Base-by-base conservation (phyloP, 2,888 invertebrate species). In the Volucella bombylans region DNA sequence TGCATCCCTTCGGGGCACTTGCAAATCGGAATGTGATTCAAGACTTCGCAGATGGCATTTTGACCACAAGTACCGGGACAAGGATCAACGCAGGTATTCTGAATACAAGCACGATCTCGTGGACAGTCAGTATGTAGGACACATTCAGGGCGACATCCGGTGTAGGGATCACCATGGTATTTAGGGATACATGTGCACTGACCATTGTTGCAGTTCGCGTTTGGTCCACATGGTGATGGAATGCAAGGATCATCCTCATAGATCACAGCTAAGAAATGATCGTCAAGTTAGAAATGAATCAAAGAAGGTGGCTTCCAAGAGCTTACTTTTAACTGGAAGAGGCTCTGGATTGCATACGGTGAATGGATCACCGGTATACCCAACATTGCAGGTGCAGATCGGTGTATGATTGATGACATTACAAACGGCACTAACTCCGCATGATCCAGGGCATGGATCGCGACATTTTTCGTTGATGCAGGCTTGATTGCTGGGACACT, bases 391-490 rank as follows among this genome's bases (percentile, higher is more conserved):
- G 14, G 93, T 92, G 88, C 96, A 96, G 61, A 94, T 93, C 9
- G 95, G 95, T n/a, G 93, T 94, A 87, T 96, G 95, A 88, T 94
- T 94, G 2, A 94, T 92, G 1, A 95, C 94, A 82, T 92, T 93
- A 87, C 96, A 96, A 38, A 92, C 91, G 2, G 95, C 94, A 74
- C 92, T 92, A 8, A 93, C 87, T 11, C 95, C 95, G 88, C 95
- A 95, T 0, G 94, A 94, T 71, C 95, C 95, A 0, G 93, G 93
- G 52, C 92, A 92, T 90, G 96, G 96, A 90, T 96, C 95, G 81
- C 92, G 93, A 90, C 96, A 96, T 91, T 95, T 95, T 88, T 95
- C 94, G 89, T 95, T 95, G 18, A 95, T 94, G 89, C 96, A 96
- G 31, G 96, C 95, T 88, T 94, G 94, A 88, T 95, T 93, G 61